Evolutionary conservation across 2,797 vertebrate genomes (phyloP).

Genomic region (Bradypodion pumilum): DNA sequence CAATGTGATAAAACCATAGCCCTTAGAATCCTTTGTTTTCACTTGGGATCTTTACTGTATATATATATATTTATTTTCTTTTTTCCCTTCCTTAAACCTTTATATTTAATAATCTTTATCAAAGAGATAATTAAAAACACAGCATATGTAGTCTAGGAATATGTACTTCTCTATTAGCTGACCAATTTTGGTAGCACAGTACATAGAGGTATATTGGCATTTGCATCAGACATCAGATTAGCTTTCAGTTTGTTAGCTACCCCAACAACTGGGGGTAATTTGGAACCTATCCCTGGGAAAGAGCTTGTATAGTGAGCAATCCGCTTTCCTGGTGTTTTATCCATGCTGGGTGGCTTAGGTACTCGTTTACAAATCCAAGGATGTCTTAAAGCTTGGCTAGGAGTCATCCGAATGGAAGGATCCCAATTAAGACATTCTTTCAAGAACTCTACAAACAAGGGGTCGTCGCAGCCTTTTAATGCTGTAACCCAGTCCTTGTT

Average conservation of each 20-base stretch:
- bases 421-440: conserved; percentile 98
- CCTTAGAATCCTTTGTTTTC: conserved; percentile 70
- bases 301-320: conserved; percentile 83
- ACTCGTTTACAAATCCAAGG: conserved; percentile 91
- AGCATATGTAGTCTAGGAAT: conserved; percentile 24
- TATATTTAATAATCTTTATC: conserved; percentile 46
- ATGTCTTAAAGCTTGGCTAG: conserved; percentile 90
- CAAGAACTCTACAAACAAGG: conserved; percentile 92
- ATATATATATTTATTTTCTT: conserved; percentile 35
- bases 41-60: conserved; percentile 31
- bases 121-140: conserved; percentile 54
- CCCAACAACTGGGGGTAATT: conserved; percentile 83
- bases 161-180: conserved; percentile 74
- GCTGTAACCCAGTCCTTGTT: conserved; percentile 92
- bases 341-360: conserved; percentile 81
- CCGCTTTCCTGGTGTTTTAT: conserved; percentile 84
- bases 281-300: conserved; percentile 90
- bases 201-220: conserved; percentile 87
- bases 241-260: conserved; percentile 90
- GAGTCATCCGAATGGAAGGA: conserved; percentile 88
- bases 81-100: conserved; percentile 53
- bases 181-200: conserved; percentile 95
- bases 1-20: conserved; percentile 70
- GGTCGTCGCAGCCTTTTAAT: conserved; percentile 93
- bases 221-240: conserved; percentile 86